Evolutionary conservation across 2,888 invertebrate genomes (phyloP).

Genomic region (Hydrotaea diabolus): DNA sequence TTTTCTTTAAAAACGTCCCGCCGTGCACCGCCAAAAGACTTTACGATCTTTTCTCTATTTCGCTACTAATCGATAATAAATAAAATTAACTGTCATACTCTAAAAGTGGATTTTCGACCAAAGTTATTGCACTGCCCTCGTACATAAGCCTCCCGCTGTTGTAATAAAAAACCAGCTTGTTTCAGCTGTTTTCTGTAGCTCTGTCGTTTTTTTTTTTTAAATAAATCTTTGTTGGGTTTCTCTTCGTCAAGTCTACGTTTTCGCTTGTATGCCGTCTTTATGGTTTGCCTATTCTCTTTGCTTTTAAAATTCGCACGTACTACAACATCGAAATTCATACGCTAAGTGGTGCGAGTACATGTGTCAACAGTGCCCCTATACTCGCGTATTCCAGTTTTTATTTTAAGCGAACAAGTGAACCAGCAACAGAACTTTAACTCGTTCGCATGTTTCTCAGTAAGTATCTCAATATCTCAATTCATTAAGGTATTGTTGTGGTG

Average conservation of each 20-base stretch:
- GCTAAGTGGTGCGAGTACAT: too few species aligned
- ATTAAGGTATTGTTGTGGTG: background rate
- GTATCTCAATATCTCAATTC: background rate
- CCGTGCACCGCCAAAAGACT: too few species aligned
- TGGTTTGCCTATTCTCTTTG: background rate
- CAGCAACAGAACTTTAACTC: background rate
- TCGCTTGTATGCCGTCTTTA: background rate
- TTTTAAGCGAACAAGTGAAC: background rate
- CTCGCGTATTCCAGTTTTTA: too few species aligned
- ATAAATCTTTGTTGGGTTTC: constrained; percentile 11
- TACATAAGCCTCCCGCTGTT: background rate
- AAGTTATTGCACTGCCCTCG: background rate
- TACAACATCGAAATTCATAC: constrained; percentile 7
- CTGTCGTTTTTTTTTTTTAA: background rate
- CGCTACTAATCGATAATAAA: too few species aligned
- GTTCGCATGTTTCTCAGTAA: background rate
- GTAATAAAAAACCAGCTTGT: background rate
- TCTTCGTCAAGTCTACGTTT: background rate
- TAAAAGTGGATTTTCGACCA: too few species aligned
- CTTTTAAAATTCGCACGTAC: background rate
- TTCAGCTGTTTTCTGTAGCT: constrained; percentile 27
- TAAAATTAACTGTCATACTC: too few species aligned
- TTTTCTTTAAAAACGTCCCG: too few species aligned
- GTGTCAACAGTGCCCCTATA: background rate
- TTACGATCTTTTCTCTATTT: too few species aligned